Base-by-base conservation (phyloP, 35 echinoderm and acorn worm genomes). In the Ophiothrix spiculata region DNA sequence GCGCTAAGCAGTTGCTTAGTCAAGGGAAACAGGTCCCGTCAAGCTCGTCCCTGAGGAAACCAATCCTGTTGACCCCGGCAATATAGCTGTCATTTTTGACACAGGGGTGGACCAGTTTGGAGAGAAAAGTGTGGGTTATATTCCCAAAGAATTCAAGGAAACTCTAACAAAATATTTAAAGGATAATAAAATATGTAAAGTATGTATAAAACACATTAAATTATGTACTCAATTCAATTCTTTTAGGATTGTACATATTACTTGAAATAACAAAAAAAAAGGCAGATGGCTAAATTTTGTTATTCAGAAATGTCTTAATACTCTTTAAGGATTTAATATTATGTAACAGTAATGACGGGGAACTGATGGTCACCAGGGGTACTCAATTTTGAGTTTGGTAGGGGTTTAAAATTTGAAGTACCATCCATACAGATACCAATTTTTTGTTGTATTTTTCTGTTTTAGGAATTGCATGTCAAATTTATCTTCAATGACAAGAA, bases 101-200 rank as follows among this genome's bases (percentile, higher is more conserved):
- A 69, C 60, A 69, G 60, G 60, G 17, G 25, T 12, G 3, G 8
- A 8, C 8, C 10, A 69, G 23, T 69, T 69, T 69, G 60, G 60
- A 69, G 25, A n/a, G 1, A 28, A 25, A 69, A 25, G 60, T 69
- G 60, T 69, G 60, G 60, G 60, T 15, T 69, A 69, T 69, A 6
- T 69, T 69, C 60, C 60, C 60, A 69, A 69, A 69, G 60, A 69
- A 69, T 12, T 69, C 29, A 69, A 69, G 60, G 60, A 69, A 28
- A 25, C 16, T 25, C 17, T 69, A 15, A 69, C 60, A 4, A 25
- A 4, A 6, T 69, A 69, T 28, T 2, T 54, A 11, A 8, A 11
- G 25, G 29, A 69, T 2, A 69, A 69, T 6, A 69, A 69, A n/a
- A 69, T 69, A 15, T 25, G 16, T 28, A 15, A n/a, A 15, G 60